phyloP scores from a whole-genome alignment of 2,113 vertebrate genomes.

The Regulus satrapa region DNA sequence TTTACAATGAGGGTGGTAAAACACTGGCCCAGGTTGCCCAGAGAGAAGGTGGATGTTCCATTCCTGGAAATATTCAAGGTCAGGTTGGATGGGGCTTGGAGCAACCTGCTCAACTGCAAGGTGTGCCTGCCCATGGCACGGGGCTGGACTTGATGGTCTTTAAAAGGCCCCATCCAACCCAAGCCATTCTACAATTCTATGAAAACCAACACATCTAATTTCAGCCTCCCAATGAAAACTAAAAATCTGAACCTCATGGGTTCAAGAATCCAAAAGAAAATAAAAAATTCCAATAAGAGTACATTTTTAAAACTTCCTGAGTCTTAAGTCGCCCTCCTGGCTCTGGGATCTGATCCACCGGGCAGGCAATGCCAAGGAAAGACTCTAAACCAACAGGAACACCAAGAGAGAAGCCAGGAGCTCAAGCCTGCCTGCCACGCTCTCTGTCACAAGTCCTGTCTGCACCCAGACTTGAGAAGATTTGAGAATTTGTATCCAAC shows the following conservation, averaged over 20 bases:
- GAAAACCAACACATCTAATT: background rate
- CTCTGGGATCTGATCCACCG: background rate
- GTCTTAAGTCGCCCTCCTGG: background rate
- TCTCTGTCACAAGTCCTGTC: background rate
- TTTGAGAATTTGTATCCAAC: background rate
- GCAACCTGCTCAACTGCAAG: background rate
- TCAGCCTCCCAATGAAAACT: background rate
- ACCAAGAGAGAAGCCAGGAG: background rate
- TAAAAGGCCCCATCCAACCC: background rate
- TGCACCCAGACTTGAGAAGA: background rate
- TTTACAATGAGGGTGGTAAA: background rate
- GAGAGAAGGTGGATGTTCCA: background rate
- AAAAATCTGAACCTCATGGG: background rate
- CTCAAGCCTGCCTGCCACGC: background rate
- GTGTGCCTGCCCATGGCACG: background rate
- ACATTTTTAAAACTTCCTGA: background rate
- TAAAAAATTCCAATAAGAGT: background rate
- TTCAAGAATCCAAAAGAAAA: background rate
- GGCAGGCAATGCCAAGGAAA: background rate
- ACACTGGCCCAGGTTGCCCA: background rate
- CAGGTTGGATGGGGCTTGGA: background rate
- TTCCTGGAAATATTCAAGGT: background rate
- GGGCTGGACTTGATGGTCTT: background rate
- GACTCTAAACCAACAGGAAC: background rate
- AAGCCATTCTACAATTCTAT: background rate